Base-by-base conservation (phyloP, 92 coral and sea anemone species). In the Epizoanthus scotinus region DNA sequence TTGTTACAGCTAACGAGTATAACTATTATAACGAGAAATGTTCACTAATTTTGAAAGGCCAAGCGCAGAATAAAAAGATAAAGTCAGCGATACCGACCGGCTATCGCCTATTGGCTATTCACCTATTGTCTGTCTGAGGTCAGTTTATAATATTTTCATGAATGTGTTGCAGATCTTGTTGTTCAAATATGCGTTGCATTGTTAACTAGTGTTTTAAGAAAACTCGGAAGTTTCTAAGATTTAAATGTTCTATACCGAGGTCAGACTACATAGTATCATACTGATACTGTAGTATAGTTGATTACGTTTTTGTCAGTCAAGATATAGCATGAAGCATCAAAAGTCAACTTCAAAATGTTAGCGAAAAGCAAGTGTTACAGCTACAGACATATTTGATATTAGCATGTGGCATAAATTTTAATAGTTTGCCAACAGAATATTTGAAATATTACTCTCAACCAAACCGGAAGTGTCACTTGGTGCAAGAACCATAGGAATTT, bases 391-490 rank as follows among this genome's bases (percentile, higher is more conserved):
- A 20, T 5, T 20, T 20, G 13, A 28, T 61, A 20, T 5, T 20
- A 60, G 13, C 69, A 64, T 64, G 20, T 64, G 69, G 69, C 28
- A 12, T 44, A 44, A 44, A 44, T 44, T 44, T 42, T 42, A 44
- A 44, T 12, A 44, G 52, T 24, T 0, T 63, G 67, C 26, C 67
- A 63, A 63, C 31, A 63, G 14, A 63, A 63, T 64, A 64, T 64
- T 64, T 64, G 21, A 29, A 64, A 64, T 29, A 17, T 64, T 5
- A 29, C 61, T 27, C 6, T 3, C 9, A 49, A 71, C 38, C 61
- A 71, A 52, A 26, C 61, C 78, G 78, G 78, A 71, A 18, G 26
- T 71, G 12, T 26, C 61, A 25, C 31, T 24, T 27, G 10, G 26
- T 29, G 36, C 31, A 12, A 12, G 15, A 13, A 17, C 62, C 78